Conservation (phyloP, 2,888 invertebrate genomes). For the Drosophila histrio region DNA sequence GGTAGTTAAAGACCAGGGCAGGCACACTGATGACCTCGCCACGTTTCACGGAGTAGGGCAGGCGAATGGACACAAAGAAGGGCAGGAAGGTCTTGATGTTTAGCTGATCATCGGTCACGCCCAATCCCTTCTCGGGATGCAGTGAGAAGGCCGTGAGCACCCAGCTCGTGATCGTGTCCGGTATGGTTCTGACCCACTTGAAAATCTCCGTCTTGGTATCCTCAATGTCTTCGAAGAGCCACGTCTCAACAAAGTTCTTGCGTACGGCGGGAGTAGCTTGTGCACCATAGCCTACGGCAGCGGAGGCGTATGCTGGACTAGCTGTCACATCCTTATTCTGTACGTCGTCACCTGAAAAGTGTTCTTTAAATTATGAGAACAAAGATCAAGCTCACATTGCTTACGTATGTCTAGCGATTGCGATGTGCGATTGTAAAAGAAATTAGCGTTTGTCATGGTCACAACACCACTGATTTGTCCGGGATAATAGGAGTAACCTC, state of each 20-base stretch:
- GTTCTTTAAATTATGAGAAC: slow-evolving; percentile 27
- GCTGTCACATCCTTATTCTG: slow-evolving; percentile 48
- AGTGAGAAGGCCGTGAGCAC: slow-evolving; percentile 92
- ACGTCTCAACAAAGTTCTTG: slow-evolving; percentile 89
- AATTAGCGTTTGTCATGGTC: slow-evolving; percentile 83
- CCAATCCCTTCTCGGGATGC: slow-evolving; percentile 89
- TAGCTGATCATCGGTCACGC: slow-evolving; percentile 88
- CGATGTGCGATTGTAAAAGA: slow-evolving; percentile 77
- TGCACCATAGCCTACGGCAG: too few relatives aligned
- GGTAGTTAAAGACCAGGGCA: slow-evolving; percentile 93
- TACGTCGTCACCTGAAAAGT: slow-evolving; percentile 18
- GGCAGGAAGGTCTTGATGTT: slow-evolving; percentile 91
- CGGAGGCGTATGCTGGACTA: background rate
- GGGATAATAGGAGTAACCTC: slow-evolving; percentile 80
- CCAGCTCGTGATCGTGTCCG: slow-evolving; percentile 93
- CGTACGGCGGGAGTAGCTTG: slow-evolving; percentile 78
- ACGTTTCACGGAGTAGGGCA: slow-evolving; percentile 94
- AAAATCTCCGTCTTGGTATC: slow-evolving; percentile 70
- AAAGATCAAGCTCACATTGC: background rate
- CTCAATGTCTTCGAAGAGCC: slow-evolving; percentile 86
- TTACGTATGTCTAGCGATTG: slow-evolving; percentile 46
- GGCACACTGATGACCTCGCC: slow-evolving; percentile 95
- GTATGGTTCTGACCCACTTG: slow-evolving; percentile 86
- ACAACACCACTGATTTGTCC: slow-evolving; percentile 80
- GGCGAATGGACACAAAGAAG: slow-evolving; percentile 92